Base-by-base conservation (phyloP, 2,888 invertebrate genomes). In the Prostheceraeus crozeri region DNA sequence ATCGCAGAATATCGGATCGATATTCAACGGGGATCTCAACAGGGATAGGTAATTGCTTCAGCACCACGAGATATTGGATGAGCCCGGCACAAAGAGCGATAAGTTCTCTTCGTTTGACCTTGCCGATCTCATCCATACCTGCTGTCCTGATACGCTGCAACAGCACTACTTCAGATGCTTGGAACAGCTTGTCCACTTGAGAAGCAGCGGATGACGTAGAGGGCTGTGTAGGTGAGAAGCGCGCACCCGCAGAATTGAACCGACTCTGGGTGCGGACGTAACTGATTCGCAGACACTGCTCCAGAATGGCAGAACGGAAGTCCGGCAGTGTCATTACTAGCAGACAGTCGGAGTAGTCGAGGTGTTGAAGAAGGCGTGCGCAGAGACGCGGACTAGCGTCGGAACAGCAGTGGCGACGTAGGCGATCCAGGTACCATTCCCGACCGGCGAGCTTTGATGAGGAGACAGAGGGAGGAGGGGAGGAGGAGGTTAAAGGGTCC, bases 301-400 rank as follows among this genome's bases (percentile, higher is more conserved):
- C 45, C 8, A 40, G 45, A 14, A 40, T 19, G n/a, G 45, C 45
- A 14, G 45, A 10, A 6, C 10, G 71, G n/a, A n/a, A n/a, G n/a
- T n/a, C n/a, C n/a, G n/a, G n/a, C n/a, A n/a, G n/a, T n/a, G n/a
- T n/a, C 71, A 83, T 76, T 2, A 82, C 76, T 48, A 71, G 71
- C 27, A 80, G 68, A 59, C 83, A 80, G 68, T 83, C 82, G 23
- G 81, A 79, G 65, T 80, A 81, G 46, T 81, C 80, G 46, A 84
- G 74, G 60, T 80, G 77, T 64, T 78, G 80, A 61, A 84, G 72
- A 14, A 84, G 74, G 67, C 80, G 78, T 0, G 82, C 82, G 57
- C 81, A 81, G 68, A 82, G 81, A 54, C 77, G 72, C 1, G 78
- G 74, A 35, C 75, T 71, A 10, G 73, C 71, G 31, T 70, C 73